Evolutionary conservation across 2,888 invertebrate species (phyloP).

Genomic region (Tolmerus cingulatus): DNA sequence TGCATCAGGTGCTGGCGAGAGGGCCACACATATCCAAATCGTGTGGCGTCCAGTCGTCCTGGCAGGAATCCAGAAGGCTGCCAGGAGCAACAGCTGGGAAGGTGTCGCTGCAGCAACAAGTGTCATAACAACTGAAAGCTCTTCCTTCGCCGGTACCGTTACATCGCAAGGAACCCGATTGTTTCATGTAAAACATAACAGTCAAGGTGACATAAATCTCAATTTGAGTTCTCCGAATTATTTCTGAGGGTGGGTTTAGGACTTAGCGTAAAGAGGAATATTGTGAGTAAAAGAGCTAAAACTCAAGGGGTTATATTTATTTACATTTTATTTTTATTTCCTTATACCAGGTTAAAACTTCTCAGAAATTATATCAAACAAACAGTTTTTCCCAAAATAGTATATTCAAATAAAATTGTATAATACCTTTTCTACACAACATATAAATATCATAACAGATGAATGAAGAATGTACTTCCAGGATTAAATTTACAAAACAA

Average conservation of each 20-base stretch:
- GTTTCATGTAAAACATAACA: neutral
- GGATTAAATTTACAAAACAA: no score
- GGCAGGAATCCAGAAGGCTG: neutral
- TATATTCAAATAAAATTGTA: no score
- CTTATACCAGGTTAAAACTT: no score
- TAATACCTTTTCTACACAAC: no score
- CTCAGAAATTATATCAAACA: no score
- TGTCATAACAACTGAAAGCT: constrained; percentile 15
- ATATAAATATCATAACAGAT: no score
- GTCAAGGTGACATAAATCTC: neutral
- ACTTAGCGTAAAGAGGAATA: neutral
- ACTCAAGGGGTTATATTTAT: neutral
- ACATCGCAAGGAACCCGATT: neutral
- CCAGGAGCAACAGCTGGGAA: neutral
- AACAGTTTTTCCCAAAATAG: no score
- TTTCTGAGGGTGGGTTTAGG: no score
- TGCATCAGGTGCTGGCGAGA: neutral
- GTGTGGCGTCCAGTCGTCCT: neutral
- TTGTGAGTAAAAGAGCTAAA: neutral
- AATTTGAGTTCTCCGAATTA: neutral
- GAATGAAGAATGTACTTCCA: no score
- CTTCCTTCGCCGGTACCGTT: neutral
- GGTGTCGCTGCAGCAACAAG: constrained; percentile 6
- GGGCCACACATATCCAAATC: neutral
- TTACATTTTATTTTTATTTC: no score